Evolutionary conservation across 30 jellyfish, hydroid and myxozoan species (phyloP).

Genomic region (Haliclystus octoradiatus): DNA sequence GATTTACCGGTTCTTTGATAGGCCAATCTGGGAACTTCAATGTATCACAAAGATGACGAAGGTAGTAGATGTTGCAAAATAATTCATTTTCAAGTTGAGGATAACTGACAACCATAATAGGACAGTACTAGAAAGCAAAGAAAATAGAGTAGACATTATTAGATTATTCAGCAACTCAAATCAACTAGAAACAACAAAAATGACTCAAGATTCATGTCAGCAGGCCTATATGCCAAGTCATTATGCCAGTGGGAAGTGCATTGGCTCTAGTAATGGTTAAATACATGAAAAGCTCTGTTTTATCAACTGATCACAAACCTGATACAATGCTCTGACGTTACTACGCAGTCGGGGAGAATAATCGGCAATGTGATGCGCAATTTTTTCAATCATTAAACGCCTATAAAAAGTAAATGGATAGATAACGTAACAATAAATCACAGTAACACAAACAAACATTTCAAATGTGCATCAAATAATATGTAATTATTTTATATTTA

Average conservation of each 20-base stretch:
- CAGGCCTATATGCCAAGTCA: too few relatives aligned
- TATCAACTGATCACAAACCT: too few relatives aligned
- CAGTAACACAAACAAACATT: background rate
- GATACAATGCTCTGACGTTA: slow-evolving; percentile 85
- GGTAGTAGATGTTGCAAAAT: slow-evolving; percentile 79
- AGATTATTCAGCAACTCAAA: too few relatives aligned
- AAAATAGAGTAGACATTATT: too few relatives aligned
- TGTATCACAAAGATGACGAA: slow-evolving; percentile 92
- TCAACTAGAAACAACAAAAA: too few relatives aligned
- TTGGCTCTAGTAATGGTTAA: too few relatives aligned
- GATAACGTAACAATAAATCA: background rate
- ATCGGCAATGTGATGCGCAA: slow-evolving; percentile 91
- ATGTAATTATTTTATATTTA: too few relatives aligned
- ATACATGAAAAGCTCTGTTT: too few relatives aligned
- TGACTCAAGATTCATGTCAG: too few relatives aligned
- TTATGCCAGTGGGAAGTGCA: too few relatives aligned
- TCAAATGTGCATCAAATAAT: background rate
- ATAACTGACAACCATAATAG: slow-evolving; percentile 75
- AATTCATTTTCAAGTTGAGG: slow-evolving; percentile 79
- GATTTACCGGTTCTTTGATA: slow-evolving; percentile 83
- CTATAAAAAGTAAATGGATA: slow-evolving; percentile 5
- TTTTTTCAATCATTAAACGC: slow-evolving; percentile 87
- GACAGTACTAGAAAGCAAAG: slow-evolving; percentile 72
- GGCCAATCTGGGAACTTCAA: slow-evolving; percentile 92
- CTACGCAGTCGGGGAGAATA: slow-evolving; percentile 69